Evolutionary conservation across 2,888 invertebrate species (phyloP).

Genomic region (Cancer borealis): DNA sequence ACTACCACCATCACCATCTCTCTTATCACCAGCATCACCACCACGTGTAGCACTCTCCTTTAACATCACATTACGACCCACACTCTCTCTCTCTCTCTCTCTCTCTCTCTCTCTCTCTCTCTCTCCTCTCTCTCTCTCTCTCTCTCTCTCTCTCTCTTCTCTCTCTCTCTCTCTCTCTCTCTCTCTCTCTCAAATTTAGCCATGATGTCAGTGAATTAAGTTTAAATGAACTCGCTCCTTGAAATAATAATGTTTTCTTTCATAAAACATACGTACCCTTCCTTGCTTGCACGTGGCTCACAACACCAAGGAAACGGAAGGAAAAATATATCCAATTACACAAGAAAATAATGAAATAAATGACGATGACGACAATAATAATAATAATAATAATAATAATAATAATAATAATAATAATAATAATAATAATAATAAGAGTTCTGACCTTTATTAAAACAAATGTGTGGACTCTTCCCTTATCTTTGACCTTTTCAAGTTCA

Average conservation of each 20-base stretch:
- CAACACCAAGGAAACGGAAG: neutral
- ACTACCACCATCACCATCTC: neutral
- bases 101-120: neutral
- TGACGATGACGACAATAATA: no score
- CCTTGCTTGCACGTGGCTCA: neutral
- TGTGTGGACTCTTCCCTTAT: neutral
- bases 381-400: no score
- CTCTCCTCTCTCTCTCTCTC: neutral
- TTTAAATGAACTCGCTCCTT: neutral
- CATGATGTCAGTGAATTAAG: neutral
- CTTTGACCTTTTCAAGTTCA: neutral
- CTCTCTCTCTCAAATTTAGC: neutral
- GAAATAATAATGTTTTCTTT: neutral
- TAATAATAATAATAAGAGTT: neutral
- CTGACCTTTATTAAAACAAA: neutral
- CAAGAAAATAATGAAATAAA: neutral
- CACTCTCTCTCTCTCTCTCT: neutral
- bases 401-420: neutral
- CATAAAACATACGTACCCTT: neutral
- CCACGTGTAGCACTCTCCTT: neutral
- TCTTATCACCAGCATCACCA: neutral
- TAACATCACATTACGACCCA: neutral
- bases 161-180: slow-evolving; percentile 38
- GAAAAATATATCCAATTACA: neutral
- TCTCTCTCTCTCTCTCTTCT: neutral